phyloP scores from a whole-genome alignment of 2,113 vertebrate genomes.

The Arizona elegans region DNA sequence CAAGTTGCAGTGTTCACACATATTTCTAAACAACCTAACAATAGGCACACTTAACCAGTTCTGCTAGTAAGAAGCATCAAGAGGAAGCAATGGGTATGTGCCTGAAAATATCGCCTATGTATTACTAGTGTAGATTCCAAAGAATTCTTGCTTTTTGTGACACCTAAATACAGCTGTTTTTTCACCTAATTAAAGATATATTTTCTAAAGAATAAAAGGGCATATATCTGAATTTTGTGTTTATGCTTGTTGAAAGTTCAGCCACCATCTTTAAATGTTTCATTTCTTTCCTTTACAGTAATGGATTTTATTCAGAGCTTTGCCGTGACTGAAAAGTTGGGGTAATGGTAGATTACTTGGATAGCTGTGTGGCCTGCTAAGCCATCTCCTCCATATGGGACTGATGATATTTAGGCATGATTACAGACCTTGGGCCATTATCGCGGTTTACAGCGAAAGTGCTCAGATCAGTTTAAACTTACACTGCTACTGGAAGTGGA shows the following conservation, averaged over 20 bases:
- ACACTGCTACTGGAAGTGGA: slow-evolving; percentile 25
- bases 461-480: neutral
- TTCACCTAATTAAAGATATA: neutral
- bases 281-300: neutral
- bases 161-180: neutral
- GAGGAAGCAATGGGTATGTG: neutral
- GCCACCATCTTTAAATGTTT: neutral
- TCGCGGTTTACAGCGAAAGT: neutral
- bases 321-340: neutral
- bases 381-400: slow-evolving; percentile 5
- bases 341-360: fast-evolving
- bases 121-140: neutral
- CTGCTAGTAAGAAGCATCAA: neutral
- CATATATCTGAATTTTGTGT: fast-evolving
- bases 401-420: neutral
- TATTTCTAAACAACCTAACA: neutral
- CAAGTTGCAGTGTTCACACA: neutral
- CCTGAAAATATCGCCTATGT: neutral
- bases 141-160: neutral
- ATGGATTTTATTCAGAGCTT: neutral
- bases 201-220: neutral
- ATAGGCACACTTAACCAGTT: neutral
- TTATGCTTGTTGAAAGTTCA: fast-evolving
- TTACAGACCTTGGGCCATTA: slow-evolving; percentile 24
- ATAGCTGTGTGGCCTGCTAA: neutral